Evolutionary conservation across 2,113 vertebrate species (phyloP), one percentile per base, ranked within the genome.

Genomic region (Condylura cristata): DNA sequence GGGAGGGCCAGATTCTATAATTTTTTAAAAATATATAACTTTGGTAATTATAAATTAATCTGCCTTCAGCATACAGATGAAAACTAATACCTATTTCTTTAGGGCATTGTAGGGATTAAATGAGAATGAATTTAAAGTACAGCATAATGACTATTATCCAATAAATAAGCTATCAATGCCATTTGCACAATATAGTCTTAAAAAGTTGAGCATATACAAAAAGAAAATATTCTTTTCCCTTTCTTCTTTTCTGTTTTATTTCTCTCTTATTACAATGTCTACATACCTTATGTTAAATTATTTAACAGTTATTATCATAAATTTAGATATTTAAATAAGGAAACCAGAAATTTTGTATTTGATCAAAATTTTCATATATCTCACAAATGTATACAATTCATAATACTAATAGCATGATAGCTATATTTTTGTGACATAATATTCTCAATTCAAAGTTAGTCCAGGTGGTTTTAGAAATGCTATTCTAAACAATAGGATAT

Each of bases 121-220:
- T 89, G 34, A 71, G 8, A 85, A 81, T 34, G 34, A 20, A 68
- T 65, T 71, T 60, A 81, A 87, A 66, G 16, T 8, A 65, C 8
- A 81, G 61, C 7, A 78, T n/a, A 44, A 30, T 51, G 2, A 53
- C 7, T 53, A 0, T 44, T 74, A 71, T 37, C 86, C 6, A 89
- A 13, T 48, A 63, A 79, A 26, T 74, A 68, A 58, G 18, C 20
- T 51, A 51, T 41, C 26, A 75, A 48, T 37, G 28, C 37, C 41
- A 84, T 78, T 91, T 84, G 74, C 53, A 94, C 9, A 72, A 30
- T 6, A 94, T 30, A 71, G 37, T 87, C 24, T 80, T 61, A 93
- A 7, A 46, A 79, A n/a, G 5, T 86, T 88, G 63, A 63, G 75
- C 32, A 53, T 7, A 56, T 11, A 14, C 41, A 26, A 71, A 41